A percentile compares a stretch with the other conserved stretches of the same genome.
Evolutionary conservation across 2,797 vertebrate species (phyloP).

Genomic region (Tapirus indicus): DNA sequence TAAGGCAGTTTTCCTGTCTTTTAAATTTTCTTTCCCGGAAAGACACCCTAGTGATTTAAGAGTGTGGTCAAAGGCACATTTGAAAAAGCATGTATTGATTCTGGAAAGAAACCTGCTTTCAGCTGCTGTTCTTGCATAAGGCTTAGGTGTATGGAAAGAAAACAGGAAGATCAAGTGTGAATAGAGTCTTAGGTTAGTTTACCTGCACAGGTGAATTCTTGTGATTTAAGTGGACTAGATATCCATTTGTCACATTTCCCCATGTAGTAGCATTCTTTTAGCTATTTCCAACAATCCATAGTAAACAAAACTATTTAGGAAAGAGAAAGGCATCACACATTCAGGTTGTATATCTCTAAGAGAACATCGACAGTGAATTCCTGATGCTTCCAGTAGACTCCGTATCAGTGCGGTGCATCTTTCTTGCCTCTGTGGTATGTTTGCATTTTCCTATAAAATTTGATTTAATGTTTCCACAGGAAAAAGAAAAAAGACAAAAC

Average conservation of each 20-base stretch:
- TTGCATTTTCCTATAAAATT: conserved; percentile 68
- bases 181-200: conserved; percentile 6
- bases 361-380: conserved; percentile 51
- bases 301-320: conserved; percentile 50
- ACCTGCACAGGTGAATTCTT: conserved; percentile 44
- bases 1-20: not conserved
- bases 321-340: not conserved
- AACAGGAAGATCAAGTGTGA: conserved; percentile 5
- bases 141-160: conserved; percentile 25
- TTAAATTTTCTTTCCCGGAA: conserved; percentile 62
- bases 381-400: not conserved
- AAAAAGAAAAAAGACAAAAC: not conserved
- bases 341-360: conserved; percentile 40
- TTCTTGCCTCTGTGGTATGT: conserved; percentile 30
- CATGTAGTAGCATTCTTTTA: not conserved
- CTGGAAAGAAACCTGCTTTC: conserved; percentile 61
- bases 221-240: conserved; percentile 13
- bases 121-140: not conserved
- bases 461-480: conserved; percentile 36
- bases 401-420: not conserved
- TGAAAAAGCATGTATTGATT: conserved; percentile 29
- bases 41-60: conserved; percentile 45
- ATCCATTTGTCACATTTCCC: conserved; percentile 47
- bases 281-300: not conserved
- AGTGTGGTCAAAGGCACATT: not conserved